These are phyloP conservation scores for Timandra comae DNA, from an alignment of 2,888 invertebrate genomes.

Conservation along the genomic window DNA sequence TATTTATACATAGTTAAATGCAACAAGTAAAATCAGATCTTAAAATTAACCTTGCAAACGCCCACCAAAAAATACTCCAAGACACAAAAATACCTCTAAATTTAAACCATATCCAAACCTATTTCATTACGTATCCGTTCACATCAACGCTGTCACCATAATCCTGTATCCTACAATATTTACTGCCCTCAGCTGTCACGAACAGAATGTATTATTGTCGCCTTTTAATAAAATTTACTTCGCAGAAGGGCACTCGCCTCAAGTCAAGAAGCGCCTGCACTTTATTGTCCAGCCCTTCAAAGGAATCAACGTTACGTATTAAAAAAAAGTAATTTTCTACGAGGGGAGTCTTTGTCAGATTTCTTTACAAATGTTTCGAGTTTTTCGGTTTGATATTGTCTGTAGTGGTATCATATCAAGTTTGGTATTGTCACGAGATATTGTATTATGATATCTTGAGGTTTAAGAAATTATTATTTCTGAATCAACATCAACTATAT, in stretches of 20 bases:
- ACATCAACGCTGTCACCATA: conserved; percentile 17
- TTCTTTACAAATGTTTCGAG: not conserved
- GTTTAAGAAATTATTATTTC: too few species aligned
- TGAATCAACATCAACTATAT: too few species aligned
- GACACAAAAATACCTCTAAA: not conserved
- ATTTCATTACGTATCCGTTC: too few species aligned
- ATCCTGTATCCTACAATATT: conserved; percentile 23
- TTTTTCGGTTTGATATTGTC: too few species aligned
- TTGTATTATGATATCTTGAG: too few species aligned
- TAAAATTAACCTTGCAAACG: too few species aligned
- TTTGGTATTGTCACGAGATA: too few species aligned
- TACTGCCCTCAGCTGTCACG: conserved; percentile 28
- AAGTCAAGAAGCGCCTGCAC: conserved; percentile 37
- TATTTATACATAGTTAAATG: too few species aligned
- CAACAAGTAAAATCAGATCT: too few species aligned
- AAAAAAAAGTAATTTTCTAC: conserved; percentile 23
- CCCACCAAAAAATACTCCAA: not conserved
- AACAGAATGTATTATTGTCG: conserved; percentile 40
- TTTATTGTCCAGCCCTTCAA: conserved; percentile 38
- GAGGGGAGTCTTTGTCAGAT: conserved; percentile 7
- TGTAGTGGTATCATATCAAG: too few species aligned
- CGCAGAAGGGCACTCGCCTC: conserved; percentile 27
- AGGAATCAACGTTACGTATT: conserved; percentile 16
- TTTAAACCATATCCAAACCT: too few species aligned
- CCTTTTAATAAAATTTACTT: conserved; percentile 51